These are phyloP conservation scores for Cetonia aurata DNA, from an alignment of 2,888 invertebrate genomes.

Conservation along the genomic window DNA sequence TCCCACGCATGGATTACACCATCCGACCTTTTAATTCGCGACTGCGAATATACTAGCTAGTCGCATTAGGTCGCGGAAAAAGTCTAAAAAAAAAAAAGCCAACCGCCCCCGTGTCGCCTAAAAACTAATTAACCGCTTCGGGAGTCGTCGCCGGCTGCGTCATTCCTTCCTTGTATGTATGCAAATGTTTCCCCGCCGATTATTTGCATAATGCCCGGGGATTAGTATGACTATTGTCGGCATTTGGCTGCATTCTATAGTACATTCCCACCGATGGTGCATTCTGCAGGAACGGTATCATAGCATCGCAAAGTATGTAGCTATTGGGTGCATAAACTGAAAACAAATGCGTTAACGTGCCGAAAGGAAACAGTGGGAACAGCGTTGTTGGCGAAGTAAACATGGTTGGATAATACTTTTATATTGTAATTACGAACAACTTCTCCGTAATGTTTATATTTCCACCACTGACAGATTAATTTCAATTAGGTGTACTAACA, in stretches of 20 bases:
- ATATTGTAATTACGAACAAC: too few relatives aligned
- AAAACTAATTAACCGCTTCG: constrained; percentile 13
- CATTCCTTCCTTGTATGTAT: constrained; percentile 33
- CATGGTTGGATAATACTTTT: too few relatives aligned
- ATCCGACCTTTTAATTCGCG: too few relatives aligned
- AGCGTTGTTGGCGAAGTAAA: too few relatives aligned
- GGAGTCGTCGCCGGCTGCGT: constrained; percentile 15
- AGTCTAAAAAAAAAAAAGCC: too few relatives aligned
- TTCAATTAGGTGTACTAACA: too few relatives aligned
- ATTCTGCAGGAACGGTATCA: background rate
- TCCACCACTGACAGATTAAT: too few relatives aligned
- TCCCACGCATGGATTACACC: too few relatives aligned
- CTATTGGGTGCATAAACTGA: background rate
- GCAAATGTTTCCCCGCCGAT: constrained; percentile 35
- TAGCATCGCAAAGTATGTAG: background rate
- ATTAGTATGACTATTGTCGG: constrained; percentile 35
- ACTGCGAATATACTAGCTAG: too few relatives aligned
- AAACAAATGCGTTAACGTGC: background rate
- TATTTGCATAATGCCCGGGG: constrained; percentile 20
- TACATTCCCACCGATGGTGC: background rate
- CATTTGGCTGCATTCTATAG: constrained; percentile 24
- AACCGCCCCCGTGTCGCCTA: constrained; percentile 1
- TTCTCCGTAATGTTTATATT: too few relatives aligned
- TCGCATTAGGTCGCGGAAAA: too few relatives aligned
- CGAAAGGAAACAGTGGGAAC: too few relatives aligned